phyloP scores from a whole-genome alignment of 2,113 vertebrate genomes.

The Pleuronectes platessa region DNA sequence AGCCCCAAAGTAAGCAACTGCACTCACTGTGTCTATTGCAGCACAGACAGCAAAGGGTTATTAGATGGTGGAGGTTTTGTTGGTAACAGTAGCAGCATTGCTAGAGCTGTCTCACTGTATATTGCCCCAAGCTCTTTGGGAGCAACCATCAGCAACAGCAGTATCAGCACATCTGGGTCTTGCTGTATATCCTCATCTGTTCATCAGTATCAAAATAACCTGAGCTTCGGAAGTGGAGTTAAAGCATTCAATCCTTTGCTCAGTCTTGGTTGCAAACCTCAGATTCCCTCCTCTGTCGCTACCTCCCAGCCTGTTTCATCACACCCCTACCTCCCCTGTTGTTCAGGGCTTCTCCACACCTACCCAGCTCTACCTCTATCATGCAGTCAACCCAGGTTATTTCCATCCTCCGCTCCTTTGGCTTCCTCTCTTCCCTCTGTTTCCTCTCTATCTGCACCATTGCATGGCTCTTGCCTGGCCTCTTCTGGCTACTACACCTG shows the following conservation, averaged over 20 bases:
- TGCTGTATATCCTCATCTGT: conserved; percentile 86
- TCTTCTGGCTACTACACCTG: conserved; percentile 88
- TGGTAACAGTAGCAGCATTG: conserved; percentile 60
- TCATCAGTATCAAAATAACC: conserved; percentile 48
- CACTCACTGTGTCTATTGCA: conserved; percentile 82
- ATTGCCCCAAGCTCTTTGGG: conserved; percentile 81
- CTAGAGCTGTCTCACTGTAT: conserved; percentile 81
- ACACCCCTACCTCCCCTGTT: conserved; percentile 86
- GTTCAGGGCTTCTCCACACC: conserved; percentile 84
- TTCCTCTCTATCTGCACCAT: conserved; percentile 48
- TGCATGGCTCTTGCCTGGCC: conserved; percentile 69
- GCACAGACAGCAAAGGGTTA: conserved; percentile 74
- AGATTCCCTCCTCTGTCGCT: conserved; percentile 65
- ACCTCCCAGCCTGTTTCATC: conserved; percentile 78
- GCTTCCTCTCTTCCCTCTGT: conserved; percentile 58
- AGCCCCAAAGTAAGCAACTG: conserved; percentile 95
- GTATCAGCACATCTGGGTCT: conserved; percentile 41
- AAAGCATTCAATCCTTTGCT: conserved; percentile 39
- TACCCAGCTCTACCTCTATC: conserved; percentile 73
- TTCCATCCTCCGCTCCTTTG: conserved; percentile 53
- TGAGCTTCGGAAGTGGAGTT: conserved; percentile 18
- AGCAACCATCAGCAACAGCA: conserved; percentile 78
- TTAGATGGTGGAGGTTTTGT: conserved; percentile 73
- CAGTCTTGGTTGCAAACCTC: conserved; percentile 59
- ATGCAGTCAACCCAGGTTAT: conserved; percentile 60